Evolutionary conservation across 64 coral and sea anemone genomes (phyloP).

Genomic region (Stylophora pistillata): DNA sequence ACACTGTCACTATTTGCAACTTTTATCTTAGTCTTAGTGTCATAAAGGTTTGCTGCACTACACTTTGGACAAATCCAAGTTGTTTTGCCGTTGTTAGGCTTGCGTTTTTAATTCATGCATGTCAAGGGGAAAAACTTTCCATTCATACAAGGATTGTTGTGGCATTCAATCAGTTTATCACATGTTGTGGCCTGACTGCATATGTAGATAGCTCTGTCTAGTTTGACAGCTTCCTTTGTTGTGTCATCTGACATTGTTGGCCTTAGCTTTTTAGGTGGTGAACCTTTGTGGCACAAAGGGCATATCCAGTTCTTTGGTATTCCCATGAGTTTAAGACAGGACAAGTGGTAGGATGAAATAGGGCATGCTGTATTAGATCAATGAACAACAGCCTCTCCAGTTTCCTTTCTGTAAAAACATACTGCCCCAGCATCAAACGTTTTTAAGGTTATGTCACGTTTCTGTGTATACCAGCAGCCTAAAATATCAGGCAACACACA

Average conservation of each 20-base stretch:
- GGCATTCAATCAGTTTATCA: constrained; percentile 49
- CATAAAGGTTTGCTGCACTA: constrained; percentile 2
- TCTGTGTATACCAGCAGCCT: constrained; percentile 60
- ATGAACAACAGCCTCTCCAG: too few relatives aligned
- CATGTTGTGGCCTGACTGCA: constrained; percentile 29
- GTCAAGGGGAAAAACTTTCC: constrained; percentile 39
- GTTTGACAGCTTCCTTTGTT: constrained; percentile 54
- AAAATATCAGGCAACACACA: constrained; percentile 60
- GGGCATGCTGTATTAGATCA: too few relatives aligned
- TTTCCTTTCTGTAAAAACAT: too few relatives aligned
- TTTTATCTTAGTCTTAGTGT: not conserved
- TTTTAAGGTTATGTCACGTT: constrained; percentile 55
- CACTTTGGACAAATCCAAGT: constrained; percentile 49
- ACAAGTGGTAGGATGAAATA: constrained; percentile 48
- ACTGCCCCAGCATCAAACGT: constrained; percentile 35
- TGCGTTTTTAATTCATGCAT: constrained; percentile 25
- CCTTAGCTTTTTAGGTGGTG: constrained; percentile 42
- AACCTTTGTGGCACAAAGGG: constrained; percentile 49
- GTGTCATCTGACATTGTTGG: constrained; percentile 49
- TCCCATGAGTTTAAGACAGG: constrained; percentile 48
- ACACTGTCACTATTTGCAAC: constrained; percentile 15
- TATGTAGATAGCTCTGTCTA: constrained; percentile 52
- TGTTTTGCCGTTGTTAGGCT: constrained; percentile 40
- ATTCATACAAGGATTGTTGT: constrained; percentile 29
- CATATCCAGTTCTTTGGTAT: constrained; percentile 48